A percentile compares a stretch with the other conserved stretches of the same genome.
Evolutionary conservation across 2,888 invertebrate species (phyloP).

Genomic region (Anarsia innoxiella): DNA sequence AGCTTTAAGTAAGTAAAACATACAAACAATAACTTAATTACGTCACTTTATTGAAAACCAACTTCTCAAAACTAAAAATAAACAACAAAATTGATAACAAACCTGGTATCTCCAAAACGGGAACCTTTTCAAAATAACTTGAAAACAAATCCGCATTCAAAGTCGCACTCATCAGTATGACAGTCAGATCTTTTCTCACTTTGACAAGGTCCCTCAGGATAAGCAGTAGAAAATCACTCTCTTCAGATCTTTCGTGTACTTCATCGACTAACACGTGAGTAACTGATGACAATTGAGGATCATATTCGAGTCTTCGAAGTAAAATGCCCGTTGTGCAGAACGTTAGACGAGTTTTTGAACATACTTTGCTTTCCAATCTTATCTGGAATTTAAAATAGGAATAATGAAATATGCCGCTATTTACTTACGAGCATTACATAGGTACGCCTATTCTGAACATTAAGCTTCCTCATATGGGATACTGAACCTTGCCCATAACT

Average conservation of each 20-base stretch:
- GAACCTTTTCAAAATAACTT: constrained; percentile 86
- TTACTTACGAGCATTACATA: too few species aligned
- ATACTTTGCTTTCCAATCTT: constrained; percentile 85
- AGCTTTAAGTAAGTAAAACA: neutral
- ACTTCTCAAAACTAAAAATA: too few species aligned
- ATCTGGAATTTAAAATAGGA: constrained; percentile 84
- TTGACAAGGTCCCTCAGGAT: constrained; percentile 85
- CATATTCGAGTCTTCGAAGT: constrained; percentile 86
- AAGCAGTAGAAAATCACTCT: constrained; percentile 91
- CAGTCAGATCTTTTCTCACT: constrained; percentile 82
- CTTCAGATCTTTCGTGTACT: constrained; percentile 93
- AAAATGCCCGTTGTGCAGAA: constrained; percentile 97
- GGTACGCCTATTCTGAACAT: too few species aligned
- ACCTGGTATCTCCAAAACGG: constrained; percentile 88
- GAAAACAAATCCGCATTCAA: constrained; percentile 90
- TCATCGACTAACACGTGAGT: constrained; percentile 93
- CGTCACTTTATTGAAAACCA: neutral
- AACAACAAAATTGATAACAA: constrained; percentile 18
- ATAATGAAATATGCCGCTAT: too few species aligned
- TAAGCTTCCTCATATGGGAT: too few species aligned
- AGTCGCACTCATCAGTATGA: constrained; percentile 96
- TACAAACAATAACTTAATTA: neutral
- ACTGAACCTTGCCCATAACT: too few species aligned
- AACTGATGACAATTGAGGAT: constrained; percentile 82
- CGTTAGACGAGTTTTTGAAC: constrained; percentile 84